phyloP scores from a whole-genome alignment of 2,113 vertebrate species.

The Physeter macrocephalus region DNA sequence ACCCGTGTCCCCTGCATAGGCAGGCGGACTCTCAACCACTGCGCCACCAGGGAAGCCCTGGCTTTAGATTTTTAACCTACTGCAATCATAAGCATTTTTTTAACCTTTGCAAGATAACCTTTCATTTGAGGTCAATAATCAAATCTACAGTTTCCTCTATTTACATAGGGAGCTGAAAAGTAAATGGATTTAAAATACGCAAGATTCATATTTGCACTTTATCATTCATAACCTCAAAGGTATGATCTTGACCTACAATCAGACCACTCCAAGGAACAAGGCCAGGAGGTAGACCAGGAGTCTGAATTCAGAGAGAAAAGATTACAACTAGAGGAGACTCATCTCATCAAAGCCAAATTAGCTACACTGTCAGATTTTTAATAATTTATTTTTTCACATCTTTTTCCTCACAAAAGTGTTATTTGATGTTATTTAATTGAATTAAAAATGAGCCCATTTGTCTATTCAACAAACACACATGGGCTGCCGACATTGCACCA shows the following conservation, averaged over 20 bases:
- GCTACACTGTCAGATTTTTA: not conserved
- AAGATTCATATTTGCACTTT: not conserved
- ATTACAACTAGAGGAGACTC: not conserved
- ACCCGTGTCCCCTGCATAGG: too few species aligned
- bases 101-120: not conserved
- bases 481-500: not conserved
- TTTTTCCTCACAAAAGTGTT: not conserved
- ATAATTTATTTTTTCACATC: not conserved
- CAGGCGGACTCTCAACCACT: too few species aligned
- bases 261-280: not conserved
- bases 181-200: constrained; percentile 1
- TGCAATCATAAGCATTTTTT: not conserved
- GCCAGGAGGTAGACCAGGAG: not conserved
- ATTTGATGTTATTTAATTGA: not conserved
- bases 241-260: not conserved
- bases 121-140: not conserved
- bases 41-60: too few species aligned
- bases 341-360: not conserved
- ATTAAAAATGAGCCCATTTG: not conserved
- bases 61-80: not conserved
- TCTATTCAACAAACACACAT: not conserved
- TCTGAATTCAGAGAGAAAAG: not conserved
- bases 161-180: not conserved
- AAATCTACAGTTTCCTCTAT: not conserved
- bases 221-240: constrained; percentile 18